Base-by-base conservation (phyloP, 1,140 invertebrate species). In the Dryas iulia region DNA sequence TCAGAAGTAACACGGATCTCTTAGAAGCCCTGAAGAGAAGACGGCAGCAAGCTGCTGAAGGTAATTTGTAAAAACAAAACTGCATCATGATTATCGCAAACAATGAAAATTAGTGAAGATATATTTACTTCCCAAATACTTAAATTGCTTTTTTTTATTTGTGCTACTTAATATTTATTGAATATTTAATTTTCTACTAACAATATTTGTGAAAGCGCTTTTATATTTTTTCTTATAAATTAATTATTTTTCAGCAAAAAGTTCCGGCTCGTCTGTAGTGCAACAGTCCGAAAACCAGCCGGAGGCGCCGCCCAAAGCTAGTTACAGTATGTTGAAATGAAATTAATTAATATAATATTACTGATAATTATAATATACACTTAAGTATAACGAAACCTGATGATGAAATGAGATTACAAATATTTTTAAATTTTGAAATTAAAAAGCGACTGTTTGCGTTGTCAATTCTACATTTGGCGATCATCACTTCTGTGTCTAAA, bases 1-100 rank as follows among this genome's bases (percentile, higher is more conserved):
- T 94, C 88, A 93, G 95, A 76, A 95, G 95, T 75, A 96, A 96
- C 80, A 94, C 95, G 47, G 95, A 96, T 73, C 92, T 96, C 14
- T 84, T 96, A 47, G 95, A 94, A 60, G 94, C 94, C 1, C 83
- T 96, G 58, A 96, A 95, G 83, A 93, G 94, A 68, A 92, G 94
- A 72, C 92, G 90, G 26, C 88, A 83, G 0, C 84, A 92, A 61
- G 88, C 79, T 5, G 89, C 87, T 31, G 88, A 87, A 84, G 89
- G 90, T 92, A 78, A 54, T 53, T n/a, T n/a, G n/a, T n/a, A n/a
- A n/a, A n/a, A n/a, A n/a, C n/a, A n/a, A n/a, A n/a, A n/a, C n/a
- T n/a, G n/a, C n/a, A n/a, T n/a, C n/a, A n/a, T n/a, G n/a, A n/a
- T n/a, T n/a, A n/a, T n/a, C n/a, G n/a, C n/a, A n/a, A n/a, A n/a